phyloP scores from a whole-genome alignment of 2,797 vertebrate species.

The Sarcoramphus papa region DNA sequence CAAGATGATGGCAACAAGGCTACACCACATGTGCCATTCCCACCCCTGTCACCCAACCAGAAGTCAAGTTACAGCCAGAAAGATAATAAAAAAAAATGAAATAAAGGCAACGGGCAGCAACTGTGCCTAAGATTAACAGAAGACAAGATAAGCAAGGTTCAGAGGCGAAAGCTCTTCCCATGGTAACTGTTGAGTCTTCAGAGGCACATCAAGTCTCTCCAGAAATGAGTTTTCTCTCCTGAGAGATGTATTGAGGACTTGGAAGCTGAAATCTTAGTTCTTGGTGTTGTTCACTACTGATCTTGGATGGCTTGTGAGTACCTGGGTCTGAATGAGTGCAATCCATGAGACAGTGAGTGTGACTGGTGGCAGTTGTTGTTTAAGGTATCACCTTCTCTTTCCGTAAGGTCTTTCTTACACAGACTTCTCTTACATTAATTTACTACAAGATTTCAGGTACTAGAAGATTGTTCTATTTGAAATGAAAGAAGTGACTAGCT shows the following conservation, averaged over 20 bases:
- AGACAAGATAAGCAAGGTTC: background rate
- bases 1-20: background rate
- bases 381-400: background rate
- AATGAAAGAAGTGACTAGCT: background rate
- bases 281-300: background rate
- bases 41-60: background rate
- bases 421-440: background rate
- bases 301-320: background rate
- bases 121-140: background rate
- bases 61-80: background rate
- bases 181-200: background rate
- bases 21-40: background rate
- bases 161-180: background rate
- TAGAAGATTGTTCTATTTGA: background rate
- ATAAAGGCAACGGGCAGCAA: background rate
- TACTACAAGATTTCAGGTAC: background rate
- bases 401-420: background rate
- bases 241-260: background rate
- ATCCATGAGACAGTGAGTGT: background rate
- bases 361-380: background rate
- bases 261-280: background rate
- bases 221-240: background rate
- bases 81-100: background rate
- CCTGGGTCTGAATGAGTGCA: background rate
- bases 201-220: background rate